A percentile compares a stretch with the other conserved stretches of the same genome.
Conservation (phyloP, 1,140 invertebrate genomes). For the Cecropterus lyciades region DNA sequence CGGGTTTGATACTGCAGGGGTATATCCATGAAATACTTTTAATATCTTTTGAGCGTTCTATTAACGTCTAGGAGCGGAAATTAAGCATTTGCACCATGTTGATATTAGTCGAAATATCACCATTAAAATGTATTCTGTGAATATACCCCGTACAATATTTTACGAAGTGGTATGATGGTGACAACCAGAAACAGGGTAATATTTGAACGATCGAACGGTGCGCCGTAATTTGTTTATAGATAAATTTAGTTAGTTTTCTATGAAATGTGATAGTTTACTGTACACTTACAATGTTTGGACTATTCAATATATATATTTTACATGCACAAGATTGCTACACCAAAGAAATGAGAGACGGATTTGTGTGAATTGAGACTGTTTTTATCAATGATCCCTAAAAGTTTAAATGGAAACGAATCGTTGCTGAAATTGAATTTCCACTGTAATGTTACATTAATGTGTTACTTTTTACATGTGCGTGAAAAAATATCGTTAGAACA, state of each 20-base stretch:
- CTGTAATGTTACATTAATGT: too few relatives aligned
- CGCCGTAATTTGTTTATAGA: conserved; percentile 8
- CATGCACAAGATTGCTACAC: not conserved
- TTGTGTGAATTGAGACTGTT: not conserved
- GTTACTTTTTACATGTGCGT: not conserved
- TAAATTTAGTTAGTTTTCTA: conserved; percentile 2
- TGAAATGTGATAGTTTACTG: conserved; percentile 6
- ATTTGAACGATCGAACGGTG: not conserved
- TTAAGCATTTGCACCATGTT: too few relatives aligned
- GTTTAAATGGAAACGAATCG: not conserved
- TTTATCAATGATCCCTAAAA: not conserved
- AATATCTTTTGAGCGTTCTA: too few relatives aligned
- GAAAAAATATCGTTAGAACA: not conserved
- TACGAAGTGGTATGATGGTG: not conserved
- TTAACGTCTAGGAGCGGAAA: too few relatives aligned
- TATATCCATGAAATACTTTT: not conserved
- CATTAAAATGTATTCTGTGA: not conserved
- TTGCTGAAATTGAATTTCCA: not conserved
- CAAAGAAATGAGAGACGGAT: not conserved
- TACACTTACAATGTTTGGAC: not conserved
- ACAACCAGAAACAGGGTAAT: conserved; percentile 8
- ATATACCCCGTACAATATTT: not conserved
- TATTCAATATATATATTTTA: not conserved
- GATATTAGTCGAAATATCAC: too few relatives aligned
- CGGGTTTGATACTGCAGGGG: not conserved